Base-by-base conservation (phyloP, 2,113 vertebrate genomes). In the Lagenorhynchus albirostris region DNA sequence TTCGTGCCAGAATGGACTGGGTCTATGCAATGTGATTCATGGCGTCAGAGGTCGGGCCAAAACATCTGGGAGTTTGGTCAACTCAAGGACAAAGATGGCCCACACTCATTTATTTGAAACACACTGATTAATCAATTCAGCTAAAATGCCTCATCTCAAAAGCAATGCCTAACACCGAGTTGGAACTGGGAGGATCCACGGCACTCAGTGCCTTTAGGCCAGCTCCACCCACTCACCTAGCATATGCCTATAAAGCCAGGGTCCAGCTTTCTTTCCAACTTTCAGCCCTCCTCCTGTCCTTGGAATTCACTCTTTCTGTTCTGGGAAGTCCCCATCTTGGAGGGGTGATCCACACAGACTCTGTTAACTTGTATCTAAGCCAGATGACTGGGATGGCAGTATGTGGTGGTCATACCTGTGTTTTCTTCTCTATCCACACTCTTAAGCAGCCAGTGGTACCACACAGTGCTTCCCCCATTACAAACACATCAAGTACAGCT, bases 281-380 rank as follows among this genome's bases (percentile, higher is more conserved):
- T 55, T 8, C 31, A 62, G 36, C 23, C 18, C 14, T 74, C 26
- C 7, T 25, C 58, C 67, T 62, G 18, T 20, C 71, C 41, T 82
- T 63, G 26, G 18, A 81, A 90, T 26, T 81, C 17, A n/a, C 74
- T 71, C 47, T 65, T 68, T 80, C 50, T 70, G 29, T 92, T 68
- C 86, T 67, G 29, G 12, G 33, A 23, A 73, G 68, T 50, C 21
- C 68, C n/a, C 26, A 13, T 3, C 1, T n/a, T 13, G 7, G 44
- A 71, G 36, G 5, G 31, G 11, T 8, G 23, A 31, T n/a, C 20
- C 10, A 25, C n/a, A 12, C 44, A 2, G 21, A 13, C 13, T 36
- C 31, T 18, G 18, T 67, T 71, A 53, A 53, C 20, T 53, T 67
- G 50, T 38, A 3, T 73, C 68, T 33, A 21, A 44, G 36, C 53